phyloP scores from a whole-genome alignment of 35 echinoderm and acorn worm species.

The Ophiothrix spiculata region DNA sequence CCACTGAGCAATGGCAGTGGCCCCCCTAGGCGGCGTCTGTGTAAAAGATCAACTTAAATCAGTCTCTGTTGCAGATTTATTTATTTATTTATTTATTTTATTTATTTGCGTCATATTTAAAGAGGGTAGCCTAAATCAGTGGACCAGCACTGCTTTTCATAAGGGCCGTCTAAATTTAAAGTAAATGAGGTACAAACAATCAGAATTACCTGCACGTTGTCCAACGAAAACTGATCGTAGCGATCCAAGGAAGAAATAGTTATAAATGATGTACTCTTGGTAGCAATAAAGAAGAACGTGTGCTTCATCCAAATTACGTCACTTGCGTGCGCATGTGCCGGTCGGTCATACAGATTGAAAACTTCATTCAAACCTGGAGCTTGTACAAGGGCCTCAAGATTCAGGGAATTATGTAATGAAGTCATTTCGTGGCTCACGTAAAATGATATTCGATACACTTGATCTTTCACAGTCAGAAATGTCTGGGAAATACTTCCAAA shows the following conservation, averaged over 20 bases:
- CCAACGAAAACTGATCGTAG: not conserved
- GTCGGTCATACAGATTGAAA: conserved; percentile 26
- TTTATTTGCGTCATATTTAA: not conserved
- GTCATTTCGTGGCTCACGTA: not conserved
- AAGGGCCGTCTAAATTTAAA: too few species aligned
- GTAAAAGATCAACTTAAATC: too few species aligned
- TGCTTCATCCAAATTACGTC: conserved; percentile 16
- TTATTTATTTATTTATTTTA: not conserved
- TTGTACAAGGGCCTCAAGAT: conserved; percentile 17
- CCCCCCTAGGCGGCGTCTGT: too few species aligned
- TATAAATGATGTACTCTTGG: not conserved
- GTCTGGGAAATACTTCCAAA: conserved; percentile 17
- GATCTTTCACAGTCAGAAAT: not conserved
- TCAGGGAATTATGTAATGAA: not conserved
- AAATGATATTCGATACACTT: not conserved
- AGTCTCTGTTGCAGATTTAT: too few species aligned
- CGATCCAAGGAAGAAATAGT: conserved; percentile 1
- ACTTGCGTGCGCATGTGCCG: not conserved
- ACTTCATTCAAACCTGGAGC: conserved; percentile 13
- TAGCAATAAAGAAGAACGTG: conserved; percentile 19
- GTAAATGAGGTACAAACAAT: too few species aligned
- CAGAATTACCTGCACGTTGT: not conserved
- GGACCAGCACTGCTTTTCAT: too few species aligned
- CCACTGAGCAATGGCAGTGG: too few species aligned
- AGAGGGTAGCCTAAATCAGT: too few species aligned